Percentiles rank a stretch among this genome's conserved stretches.
Conservation (phyloP, 1,140 invertebrate species). For the Helicoverpa zea region DNA sequence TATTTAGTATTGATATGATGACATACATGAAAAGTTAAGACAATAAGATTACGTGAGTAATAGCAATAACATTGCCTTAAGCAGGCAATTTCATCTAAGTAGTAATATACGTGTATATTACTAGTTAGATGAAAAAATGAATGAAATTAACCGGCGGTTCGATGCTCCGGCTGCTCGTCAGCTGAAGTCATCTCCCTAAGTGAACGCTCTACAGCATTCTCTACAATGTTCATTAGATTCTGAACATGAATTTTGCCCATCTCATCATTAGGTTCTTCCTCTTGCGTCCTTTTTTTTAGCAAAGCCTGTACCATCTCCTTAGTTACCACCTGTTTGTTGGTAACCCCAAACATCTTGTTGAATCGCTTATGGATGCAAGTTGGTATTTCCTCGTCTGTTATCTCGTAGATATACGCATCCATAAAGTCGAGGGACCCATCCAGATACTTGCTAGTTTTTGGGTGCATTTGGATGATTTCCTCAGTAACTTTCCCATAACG, state of each 20-base stretch:
- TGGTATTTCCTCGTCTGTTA: slow-evolving; percentile 17
- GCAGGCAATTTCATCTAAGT: too few species aligned
- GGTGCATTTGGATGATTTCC: slow-evolving; percentile 2
- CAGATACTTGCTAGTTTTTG: slow-evolving; percentile 29
- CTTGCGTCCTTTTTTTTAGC: slow-evolving; percentile 22
- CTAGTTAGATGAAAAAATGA: background rate
- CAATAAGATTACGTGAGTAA: slow-evolving; percentile 4
- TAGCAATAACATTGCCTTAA: background rate
- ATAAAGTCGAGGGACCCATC: slow-evolving; percentile 23
- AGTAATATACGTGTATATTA: background rate
- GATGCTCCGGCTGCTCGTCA: slow-evolving; percentile 13
- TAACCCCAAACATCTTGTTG: slow-evolving; percentile 25
- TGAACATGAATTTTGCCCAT: slow-evolving; percentile 34
- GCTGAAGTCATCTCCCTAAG: slow-evolving; percentile 2
- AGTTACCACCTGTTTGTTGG: slow-evolving; percentile 21
- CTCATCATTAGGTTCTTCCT: slow-evolving; percentile 35
- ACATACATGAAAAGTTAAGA: slow-evolving; percentile 9
- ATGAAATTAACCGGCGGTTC: slow-evolving; percentile 3
- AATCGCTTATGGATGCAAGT: slow-evolving; percentile 10
- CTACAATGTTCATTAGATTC: slow-evolving; percentile 29
- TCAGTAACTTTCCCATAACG: slow-evolving; percentile 14
- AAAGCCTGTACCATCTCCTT: slow-evolving; percentile 39
- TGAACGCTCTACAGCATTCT: slow-evolving; percentile 23
- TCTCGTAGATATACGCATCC: slow-evolving; percentile 26
- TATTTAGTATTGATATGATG: slow-evolving; percentile 12